A percentile compares a stretch with the other conserved stretches of the same genome.
Conservation (phyloP, 2,113 vertebrate species). For the Protobothrops flavoviridis region DNA sequence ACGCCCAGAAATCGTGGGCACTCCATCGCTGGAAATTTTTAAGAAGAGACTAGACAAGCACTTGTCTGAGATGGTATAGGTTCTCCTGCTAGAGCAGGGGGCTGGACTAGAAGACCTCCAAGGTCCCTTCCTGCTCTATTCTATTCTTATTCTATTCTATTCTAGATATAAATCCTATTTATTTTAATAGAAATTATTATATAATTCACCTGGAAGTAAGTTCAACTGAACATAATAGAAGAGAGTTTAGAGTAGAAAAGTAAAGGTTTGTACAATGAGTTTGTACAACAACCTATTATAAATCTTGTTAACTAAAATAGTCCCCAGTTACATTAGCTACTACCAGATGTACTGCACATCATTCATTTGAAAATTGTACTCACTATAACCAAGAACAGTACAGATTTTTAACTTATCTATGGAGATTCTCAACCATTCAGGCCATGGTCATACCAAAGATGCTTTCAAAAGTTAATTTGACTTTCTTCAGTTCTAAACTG, state of each 20-base stretch:
- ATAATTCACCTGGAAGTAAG: not conserved
- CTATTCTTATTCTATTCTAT: too few species aligned
- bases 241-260: not conserved
- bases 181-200: not conserved
- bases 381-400: conserved; percentile 32
- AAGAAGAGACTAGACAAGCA: too few species aligned
- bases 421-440: not conserved
- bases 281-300: not conserved
- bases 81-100: too few species aligned
- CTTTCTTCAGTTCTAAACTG: not conserved
- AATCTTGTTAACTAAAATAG: not conserved
- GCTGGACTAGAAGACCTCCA: too few species aligned
- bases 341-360: not conserved
- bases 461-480: not conserved
- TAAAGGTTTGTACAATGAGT: not conserved
- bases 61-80: too few species aligned
- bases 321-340: not conserved
- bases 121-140: too few species aligned
- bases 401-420: conserved; percentile 28
- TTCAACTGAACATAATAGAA: not conserved
- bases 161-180: not conserved
- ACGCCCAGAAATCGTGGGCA: too few species aligned
- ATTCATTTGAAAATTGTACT: conserved; percentile 40
- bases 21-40: too few species aligned
- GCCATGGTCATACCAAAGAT: not conserved